phyloP scores from a whole-genome alignment of 2,888 invertebrate species.

The Acleris holmiana region DNA sequence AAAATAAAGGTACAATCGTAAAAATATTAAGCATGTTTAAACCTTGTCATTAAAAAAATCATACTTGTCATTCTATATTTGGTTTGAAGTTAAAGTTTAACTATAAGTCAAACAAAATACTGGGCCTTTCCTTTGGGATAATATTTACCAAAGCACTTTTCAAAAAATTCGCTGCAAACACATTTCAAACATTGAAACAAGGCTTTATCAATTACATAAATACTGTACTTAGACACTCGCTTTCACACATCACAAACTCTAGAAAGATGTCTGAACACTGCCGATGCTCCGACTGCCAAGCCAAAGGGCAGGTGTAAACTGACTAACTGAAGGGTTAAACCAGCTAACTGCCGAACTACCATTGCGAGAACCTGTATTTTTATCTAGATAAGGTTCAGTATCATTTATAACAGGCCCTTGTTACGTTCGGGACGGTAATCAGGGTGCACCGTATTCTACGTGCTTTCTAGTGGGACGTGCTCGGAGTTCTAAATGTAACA shows the following conservation, averaged over 20 bases:
- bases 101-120: too few species aligned
- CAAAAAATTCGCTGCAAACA: too few species aligned
- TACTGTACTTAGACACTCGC: background rate
- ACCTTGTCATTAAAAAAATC: too few species aligned
- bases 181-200: too few species aligned
- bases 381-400: slow-evolving; percentile 2
- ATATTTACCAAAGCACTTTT: too few species aligned
- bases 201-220: too few species aligned
- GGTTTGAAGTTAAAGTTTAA: too few species aligned
- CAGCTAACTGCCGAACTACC: background rate
- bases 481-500: slow-evolving; percentile 48
- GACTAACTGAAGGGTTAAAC: slow-evolving; percentile 18
- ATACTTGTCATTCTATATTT: too few species aligned
- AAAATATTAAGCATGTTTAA: too few species aligned
- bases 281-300: slow-evolving; percentile 9
- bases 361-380: slow-evolving; percentile 7
- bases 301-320: slow-evolving; percentile 31
- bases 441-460: slow-evolving; percentile 42
- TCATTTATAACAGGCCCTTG: background rate
- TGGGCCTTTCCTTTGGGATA: background rate
- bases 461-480: slow-evolving; percentile 54
- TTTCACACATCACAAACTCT: background rate
- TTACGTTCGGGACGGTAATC: slow-evolving; percentile 22
- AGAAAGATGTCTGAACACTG: background rate
- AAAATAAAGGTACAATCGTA: too few species aligned